A percentile compares a stretch with the other conserved stretches of the same genome.
phyloP scores from a whole-genome alignment of 92 coral and sea anemone species.

The Metridium senile region DNA sequence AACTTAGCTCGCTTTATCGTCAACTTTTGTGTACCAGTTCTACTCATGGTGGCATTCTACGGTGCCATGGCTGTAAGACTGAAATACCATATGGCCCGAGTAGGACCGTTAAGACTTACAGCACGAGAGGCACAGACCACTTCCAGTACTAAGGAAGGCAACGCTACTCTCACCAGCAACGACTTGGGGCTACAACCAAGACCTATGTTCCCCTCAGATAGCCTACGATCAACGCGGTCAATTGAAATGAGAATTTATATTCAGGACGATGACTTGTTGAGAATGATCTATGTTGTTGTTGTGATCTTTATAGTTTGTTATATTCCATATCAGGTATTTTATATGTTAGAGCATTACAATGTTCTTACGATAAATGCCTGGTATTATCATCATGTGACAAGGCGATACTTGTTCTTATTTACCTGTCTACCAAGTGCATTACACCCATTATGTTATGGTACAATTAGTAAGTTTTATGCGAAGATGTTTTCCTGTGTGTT shows the following conservation, averaged over 20 bases:
- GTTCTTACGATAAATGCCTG: slow-evolving; percentile 1
- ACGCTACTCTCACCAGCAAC: background rate
- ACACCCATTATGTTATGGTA: slow-evolving; percentile 67
- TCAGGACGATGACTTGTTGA: slow-evolving; percentile 50
- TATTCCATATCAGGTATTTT: slow-evolving; percentile 55
- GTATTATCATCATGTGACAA: slow-evolving; percentile 20
- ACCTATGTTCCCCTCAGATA: background rate
- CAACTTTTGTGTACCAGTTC: slow-evolving; percentile 45
- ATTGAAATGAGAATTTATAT: background rate
- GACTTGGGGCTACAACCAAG: too few species aligned
- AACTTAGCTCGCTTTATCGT: slow-evolving; percentile 18
- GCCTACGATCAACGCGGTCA: background rate
- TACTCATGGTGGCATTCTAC: slow-evolving; percentile 46
- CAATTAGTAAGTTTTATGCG: slow-evolving; percentile 59
- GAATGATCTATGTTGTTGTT: slow-evolving; percentile 57
- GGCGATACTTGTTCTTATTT: slow-evolving; percentile 34
- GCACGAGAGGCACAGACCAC: too few species aligned
- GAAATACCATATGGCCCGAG: slow-evolving; percentile 12
- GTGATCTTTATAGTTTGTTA: slow-evolving; percentile 46
- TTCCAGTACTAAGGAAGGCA: too few species aligned
- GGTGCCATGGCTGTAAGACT: slow-evolving; percentile 48
- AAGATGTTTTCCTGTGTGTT: slow-evolving; percentile 44
- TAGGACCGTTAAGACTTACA: background rate
- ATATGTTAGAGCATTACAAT: slow-evolving; percentile 32
- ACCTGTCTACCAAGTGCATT: slow-evolving; percentile 61